Base-by-base conservation (phyloP, 1,140 invertebrate genomes). In the Kradibia gibbosae region DNA sequence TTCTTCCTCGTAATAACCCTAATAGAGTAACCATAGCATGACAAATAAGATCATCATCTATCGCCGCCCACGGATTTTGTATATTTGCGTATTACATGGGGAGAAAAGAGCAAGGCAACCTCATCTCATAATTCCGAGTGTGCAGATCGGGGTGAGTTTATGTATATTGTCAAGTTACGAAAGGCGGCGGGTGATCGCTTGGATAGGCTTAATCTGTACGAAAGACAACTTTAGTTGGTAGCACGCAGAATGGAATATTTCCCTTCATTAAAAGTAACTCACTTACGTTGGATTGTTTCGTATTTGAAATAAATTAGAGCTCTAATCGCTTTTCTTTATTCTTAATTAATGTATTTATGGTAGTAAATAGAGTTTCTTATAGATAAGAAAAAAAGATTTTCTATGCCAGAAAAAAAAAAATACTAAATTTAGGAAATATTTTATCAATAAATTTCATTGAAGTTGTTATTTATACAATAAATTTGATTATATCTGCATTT, bases 1-100 rank as follows among this genome's bases (percentile, higher is more conserved):
- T 91, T 90, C 86, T 86, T 86, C 86, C 86, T 85, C 86, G 84
- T 90, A 91, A 90, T 88, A 87, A 90, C 88, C 89, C 87, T 90
- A 91, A 91, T 90, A 90, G 89, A 89, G 87, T 88, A 88, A 89
- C 87, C 87, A 86, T 89, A 83, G 89, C 88, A 88, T 87, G 82
- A 88, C 88, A 91, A 91, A 91, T 88, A 91, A 90, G 89, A 91
- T 91, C 75, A 80, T 90, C 75, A 65, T 90, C 90, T 88, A 88
- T 90, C 88, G 89, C 88, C 85, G 85, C 83, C 88, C 85, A 86
- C 88, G 88, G 86, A 89, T 87, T 91, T 90, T 91, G 90, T 91
- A 90, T 90, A 91, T 91, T 91, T 86, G 78, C 81, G 84, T 84
- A 82, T 39, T 22, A 76, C 79, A 73, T 81, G 76, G 72, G 70